Base-by-base conservation (phyloP, 2,797 vertebrate genomes). In the Gymnoscopelus microlampas region DNA sequence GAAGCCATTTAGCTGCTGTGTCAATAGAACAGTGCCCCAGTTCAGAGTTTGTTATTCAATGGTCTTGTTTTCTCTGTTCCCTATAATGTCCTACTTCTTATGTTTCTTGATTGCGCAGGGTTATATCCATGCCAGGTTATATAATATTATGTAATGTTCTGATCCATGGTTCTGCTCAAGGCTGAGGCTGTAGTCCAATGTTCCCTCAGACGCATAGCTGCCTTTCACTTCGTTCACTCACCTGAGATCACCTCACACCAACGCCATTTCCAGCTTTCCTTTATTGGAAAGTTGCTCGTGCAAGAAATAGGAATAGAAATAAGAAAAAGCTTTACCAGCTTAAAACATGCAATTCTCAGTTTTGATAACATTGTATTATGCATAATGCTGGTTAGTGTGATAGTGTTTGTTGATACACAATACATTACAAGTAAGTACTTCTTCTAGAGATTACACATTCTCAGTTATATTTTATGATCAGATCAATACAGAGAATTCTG, bases 101-200 rank as follows among this genome's bases (percentile, higher is more conserved):
- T 63, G 39, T 67, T 9, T 63, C 66, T 1, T 63, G 72, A 73
- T 82, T 59, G 53, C 56, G 60, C 19, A 55, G 47, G 50, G 80
- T 68, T 76, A 69, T 68, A 64, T 32, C 29, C 29, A 85, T 83
- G 66, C 12, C 8, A 67, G 14, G 65, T 92, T 88, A 90, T 60
- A 2, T 91, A 92, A 92, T 58, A 55, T 92, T 90, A 89, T 67
- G 63, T 93, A 92, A 94, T 80, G 50, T 67, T 12, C 50, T 66
- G 60, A 82, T 80, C 68, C 60, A 53, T 74, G 80, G 78, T 78
- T 72, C 68, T 72, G 24, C 55, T 76, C 15, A 51, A 70, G 63
- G 77, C 71, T 71, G 61, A 53, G 19, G 50, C 29, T 54, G 11
- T n/a, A 24, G 23, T 76, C 76, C 59, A 69, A 57, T 15, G 44